Percentiles rank a stretch among this genome's conserved stretches.
These are phyloP conservation scores for Chironomus riparius DNA, from an alignment of 2,888 invertebrate genomes.

Conservation along the genomic window DNA sequence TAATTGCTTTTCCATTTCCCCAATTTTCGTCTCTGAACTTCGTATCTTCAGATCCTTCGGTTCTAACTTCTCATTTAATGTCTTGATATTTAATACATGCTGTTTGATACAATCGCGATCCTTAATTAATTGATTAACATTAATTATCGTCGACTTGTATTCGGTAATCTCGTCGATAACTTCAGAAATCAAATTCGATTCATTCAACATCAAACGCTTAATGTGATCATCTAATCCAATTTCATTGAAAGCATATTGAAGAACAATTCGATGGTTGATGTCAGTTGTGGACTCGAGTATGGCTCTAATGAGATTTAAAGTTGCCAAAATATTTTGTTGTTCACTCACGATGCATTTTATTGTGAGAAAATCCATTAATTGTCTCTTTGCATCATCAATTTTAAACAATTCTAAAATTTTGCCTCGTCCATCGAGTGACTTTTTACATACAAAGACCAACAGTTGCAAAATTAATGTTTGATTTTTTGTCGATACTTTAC, in stretches of 20 bases:
- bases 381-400: background rate
- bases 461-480: background rate
- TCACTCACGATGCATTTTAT: background rate
- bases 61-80: background rate
- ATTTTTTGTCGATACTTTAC: background rate
- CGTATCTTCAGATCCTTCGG: background rate
- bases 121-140: conserved; percentile 22
- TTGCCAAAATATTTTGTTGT: background rate
- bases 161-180: conserved; percentile 13
- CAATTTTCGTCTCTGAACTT: background rate
- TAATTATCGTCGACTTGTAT: conserved; percentile 1
- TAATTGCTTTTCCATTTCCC: conserved; percentile 6
- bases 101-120: conserved; percentile 3
- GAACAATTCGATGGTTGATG: conserved; percentile 17
- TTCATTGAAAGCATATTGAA: background rate
- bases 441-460: conserved; percentile 6
- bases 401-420: background rate
- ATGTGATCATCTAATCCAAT: conserved; percentile 12
- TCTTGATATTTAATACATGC: no score
- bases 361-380: conserved; percentile 18
- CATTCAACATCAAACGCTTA: background rate
- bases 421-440: background rate
- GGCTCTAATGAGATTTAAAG: background rate
- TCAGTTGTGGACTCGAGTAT: background rate
- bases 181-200: conserved; percentile 14